Evolutionary conservation across 2,797 vertebrate genomes (phyloP), one percentile per base, ranked within the genome.

Genomic region (Heliangelus exortis): DNA sequence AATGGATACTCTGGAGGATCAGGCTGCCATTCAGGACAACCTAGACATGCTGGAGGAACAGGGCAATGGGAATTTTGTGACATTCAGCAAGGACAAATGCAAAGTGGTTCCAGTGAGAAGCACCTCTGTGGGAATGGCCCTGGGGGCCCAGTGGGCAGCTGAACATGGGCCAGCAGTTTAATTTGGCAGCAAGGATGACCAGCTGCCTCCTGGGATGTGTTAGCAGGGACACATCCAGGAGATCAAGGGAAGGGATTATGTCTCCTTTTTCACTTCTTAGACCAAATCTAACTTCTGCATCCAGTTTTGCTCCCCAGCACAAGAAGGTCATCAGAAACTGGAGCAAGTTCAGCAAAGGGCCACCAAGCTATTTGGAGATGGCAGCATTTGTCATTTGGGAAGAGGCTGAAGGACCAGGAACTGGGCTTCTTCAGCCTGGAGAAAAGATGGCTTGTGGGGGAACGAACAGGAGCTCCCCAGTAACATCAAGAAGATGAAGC

Each of bases 381-480:
- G 25, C 10, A 78, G 3, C 16, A 41, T n/a, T 61, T 78, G 29
- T 47, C 8, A 2, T 78, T 29, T 67, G 51, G 57, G 36, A 23
- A 76, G 13, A 26, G 3, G 9, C 14, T 63, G 51, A 41, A 80
- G 53, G 45, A 89, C 20, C 25, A 77, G 48, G 48, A 89, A 28
- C 25, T 51, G 61, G 14, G 14, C 21, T 77, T 50, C 17, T 51
- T 81, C 39, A 48, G 0, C 18, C 25, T 57, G 45, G 12, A 76
- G 47, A 79, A 73, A 34, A 66, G 10, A 17, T 0, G 1, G 25
- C 19, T 26, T 59, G 7, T 1, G 25, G 4, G 10, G 3, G 3
- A 90, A 51, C 34, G 6, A 74, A 59, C 31, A 83, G 33, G 25
- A 77, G 12, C 33, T 74, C 34, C 18, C 20, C 14, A 21, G 14